Percentiles rank a stretch among this genome's conserved stretches.
Evolutionary conservation across 2,113 vertebrate genomes (phyloP).

Genomic region (Limanda limanda): DNA sequence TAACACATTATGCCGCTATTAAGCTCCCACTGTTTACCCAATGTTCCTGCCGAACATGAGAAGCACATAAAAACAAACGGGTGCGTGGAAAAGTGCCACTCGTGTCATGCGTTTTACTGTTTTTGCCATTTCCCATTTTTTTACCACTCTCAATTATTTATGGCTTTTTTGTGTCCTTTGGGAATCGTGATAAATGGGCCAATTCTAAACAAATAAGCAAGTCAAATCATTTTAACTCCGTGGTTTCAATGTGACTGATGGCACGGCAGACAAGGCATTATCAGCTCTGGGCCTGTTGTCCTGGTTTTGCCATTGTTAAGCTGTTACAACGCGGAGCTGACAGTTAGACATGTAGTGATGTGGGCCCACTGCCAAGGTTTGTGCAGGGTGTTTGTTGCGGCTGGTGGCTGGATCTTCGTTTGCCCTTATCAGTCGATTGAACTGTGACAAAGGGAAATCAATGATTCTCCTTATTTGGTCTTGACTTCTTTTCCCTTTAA

Average conservation of each 20-base stretch:
- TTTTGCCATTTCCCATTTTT: conserved; percentile 3
- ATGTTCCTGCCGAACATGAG: conserved; percentile 33
- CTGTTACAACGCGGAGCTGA: not conserved
- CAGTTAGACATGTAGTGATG: not conserved
- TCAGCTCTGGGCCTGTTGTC: conserved; percentile 34
- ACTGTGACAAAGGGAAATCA: not conserved
- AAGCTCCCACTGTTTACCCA: conserved; percentile 19
- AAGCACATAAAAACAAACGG: conserved; percentile 21
- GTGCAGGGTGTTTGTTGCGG: not conserved
- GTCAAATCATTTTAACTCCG: conserved; percentile 9
- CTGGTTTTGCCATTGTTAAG: conserved; percentile 37
- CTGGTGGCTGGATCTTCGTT: not conserved
- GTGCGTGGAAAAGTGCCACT: conserved; percentile 19
- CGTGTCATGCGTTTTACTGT: conserved; percentile 21
- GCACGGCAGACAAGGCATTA: conserved; percentile 31
- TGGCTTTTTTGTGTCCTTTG: not conserved
- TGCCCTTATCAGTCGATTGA: conserved; percentile 2
- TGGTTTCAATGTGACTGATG: conserved; percentile 58
- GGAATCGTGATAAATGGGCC: not conserved
- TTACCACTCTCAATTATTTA: not conserved
- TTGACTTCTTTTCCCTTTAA: not conserved
- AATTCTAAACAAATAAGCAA: conserved; percentile 1
- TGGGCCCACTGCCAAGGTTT: conserved; percentile 11
- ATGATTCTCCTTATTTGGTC: not conserved
- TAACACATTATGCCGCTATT: conserved; percentile 25